Evolutionary conservation across 2,113 vertebrate species (phyloP).

Genomic region (Myiagra hebetior): DNA sequence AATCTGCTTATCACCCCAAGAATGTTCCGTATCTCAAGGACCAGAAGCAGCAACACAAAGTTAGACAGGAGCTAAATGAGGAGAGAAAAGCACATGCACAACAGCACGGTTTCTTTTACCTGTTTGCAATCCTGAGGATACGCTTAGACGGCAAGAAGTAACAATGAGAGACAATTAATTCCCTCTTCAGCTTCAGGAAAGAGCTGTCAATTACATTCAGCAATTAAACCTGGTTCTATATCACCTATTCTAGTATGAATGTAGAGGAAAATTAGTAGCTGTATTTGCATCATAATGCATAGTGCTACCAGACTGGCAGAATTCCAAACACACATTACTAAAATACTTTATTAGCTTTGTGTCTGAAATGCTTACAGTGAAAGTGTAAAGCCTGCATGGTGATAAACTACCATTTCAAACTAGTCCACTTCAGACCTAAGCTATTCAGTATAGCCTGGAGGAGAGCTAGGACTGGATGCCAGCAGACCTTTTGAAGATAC

Average conservation of each 20-base stretch:
- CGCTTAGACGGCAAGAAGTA: not conserved
- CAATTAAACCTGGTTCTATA: slow-evolving; percentile 30
- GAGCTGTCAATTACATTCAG: not conserved
- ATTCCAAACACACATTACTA: slow-evolving; percentile 9
- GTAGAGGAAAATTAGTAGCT: slow-evolving; percentile 23
- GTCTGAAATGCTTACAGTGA: slow-evolving; percentile 2
- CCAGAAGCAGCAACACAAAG: not conserved
- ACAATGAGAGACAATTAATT: not conserved
- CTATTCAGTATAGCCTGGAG: not conserved
- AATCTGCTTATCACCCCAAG: not conserved
- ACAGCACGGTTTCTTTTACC: not conserved
- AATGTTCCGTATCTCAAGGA: not conserved
- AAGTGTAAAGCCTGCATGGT: not conserved
- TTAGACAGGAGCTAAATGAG: not conserved
- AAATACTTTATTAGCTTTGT: not conserved
- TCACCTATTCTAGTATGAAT: slow-evolving; percentile 25
- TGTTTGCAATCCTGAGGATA: not conserved
- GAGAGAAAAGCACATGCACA: not conserved
- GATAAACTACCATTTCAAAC: slow-evolving; percentile 1
- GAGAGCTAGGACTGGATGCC: not conserved
- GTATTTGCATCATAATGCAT: slow-evolving; percentile 50
- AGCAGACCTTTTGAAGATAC: not conserved
- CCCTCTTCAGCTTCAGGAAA: not conserved
- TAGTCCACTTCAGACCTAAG: not conserved
- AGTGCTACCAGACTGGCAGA: slow-evolving; percentile 25